Evolutionary conservation across 2,113 vertebrate species (phyloP).

Genomic region (rat (Rattus norvegicus)): DNA sequence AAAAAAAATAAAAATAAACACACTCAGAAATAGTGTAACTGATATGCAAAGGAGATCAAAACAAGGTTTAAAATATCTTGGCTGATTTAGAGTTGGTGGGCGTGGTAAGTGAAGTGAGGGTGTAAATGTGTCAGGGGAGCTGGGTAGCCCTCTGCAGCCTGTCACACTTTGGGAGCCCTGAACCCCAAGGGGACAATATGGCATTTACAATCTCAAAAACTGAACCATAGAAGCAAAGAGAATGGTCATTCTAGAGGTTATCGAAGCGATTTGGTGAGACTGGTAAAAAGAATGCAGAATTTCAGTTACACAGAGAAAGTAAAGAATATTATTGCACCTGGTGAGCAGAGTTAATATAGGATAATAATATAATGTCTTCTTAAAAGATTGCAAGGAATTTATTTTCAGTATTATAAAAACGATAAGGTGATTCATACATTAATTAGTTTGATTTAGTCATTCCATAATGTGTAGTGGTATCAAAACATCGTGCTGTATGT

Average conservation of each 20-base stretch:
- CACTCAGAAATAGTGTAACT: constrained; percentile 90
- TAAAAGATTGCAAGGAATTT: background rate
- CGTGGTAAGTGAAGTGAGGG: constrained; percentile 55
- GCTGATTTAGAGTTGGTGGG: constrained; percentile 58
- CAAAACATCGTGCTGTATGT: background rate
- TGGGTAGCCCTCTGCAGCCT: background rate
- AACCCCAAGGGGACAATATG: background rate
- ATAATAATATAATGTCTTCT: background rate
- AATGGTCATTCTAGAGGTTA: background rate
- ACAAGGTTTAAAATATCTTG: constrained; percentile 85
- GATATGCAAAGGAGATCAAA: constrained; percentile 90
- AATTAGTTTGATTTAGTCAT: constrained; percentile 10
- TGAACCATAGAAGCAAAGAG: background rate
- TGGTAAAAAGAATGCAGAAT: background rate
- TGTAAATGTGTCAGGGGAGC: constrained; percentile 17
- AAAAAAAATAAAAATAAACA: constrained; percentile 89
- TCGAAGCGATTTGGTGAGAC: background rate
- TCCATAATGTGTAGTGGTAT: background rate
- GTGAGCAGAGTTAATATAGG: background rate
- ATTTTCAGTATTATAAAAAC: background rate
- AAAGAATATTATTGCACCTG: background rate
- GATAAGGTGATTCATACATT: background rate
- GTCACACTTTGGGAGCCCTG: background rate
- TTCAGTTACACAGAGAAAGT: background rate
- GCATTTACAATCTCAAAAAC: background rate